Base-by-base conservation (phyloP, 2,888 invertebrate genomes). In the Muscina levida region DNA sequence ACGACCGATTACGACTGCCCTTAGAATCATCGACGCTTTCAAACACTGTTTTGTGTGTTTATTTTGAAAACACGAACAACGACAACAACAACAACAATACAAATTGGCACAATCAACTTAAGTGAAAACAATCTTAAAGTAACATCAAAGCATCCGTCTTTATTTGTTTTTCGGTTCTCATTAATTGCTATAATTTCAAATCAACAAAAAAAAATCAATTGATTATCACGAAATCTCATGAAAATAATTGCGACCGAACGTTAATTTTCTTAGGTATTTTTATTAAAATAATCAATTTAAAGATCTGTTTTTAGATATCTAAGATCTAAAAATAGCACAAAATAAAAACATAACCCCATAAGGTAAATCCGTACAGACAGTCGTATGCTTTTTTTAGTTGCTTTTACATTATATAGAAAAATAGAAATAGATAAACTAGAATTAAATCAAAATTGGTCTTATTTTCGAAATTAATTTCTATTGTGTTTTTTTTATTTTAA, bases 401-500 rank as follows among this genome's bases (percentile, higher is more conserved):
- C 24, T 53, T 51, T 53, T 53, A 53, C 53, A 53, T 1, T 13
- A 22, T 22, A 8, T 2, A 53, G 22, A 22, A 15, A 8, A 46
- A 46, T 13, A n/a, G 2, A 46, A 48, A 8, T 48, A 19, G 4
- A 19, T 48, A 46, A 19, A 48, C 17, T 48, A 10, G 17, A 48
- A 48, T 31, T 31, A 8, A 31, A 31, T 31, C n/a, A n/a, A n/a
- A n/a, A 31, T 62, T 39, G 15, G n/a, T 4, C 70, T 72, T 5
- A 77, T 66, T 77, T 77, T 73, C 73, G 37, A 77, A 80, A 77
- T 81, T 81, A 66, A 81, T 72, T 72, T 73, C 6, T n/a, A n/a
- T n/a, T n/a, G n/a, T n/a, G 8, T 59, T 70, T 67, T 44, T 37
- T 66, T 42, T 66, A 42, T 72, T 56, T n/a, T 71, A 62, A 37